A percentile compares a stretch with the other conserved stretches of the same genome.
Evolutionary conservation across 2,113 vertebrate species (phyloP).

Genomic region (Leptobrachium ailaonicum): DNA sequence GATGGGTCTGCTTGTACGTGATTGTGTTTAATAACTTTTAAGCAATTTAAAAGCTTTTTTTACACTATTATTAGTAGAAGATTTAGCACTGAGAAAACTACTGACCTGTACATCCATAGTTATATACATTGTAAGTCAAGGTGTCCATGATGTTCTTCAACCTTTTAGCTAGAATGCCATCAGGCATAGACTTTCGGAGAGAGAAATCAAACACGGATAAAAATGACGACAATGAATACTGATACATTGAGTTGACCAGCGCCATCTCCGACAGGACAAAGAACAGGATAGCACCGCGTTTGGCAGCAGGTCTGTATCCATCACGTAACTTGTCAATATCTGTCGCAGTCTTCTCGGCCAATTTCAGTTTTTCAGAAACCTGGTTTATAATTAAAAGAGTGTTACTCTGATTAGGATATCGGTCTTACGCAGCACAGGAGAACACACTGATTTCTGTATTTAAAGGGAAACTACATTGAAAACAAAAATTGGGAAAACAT

Average conservation of each 20-base stretch:
- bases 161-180: slow-evolving; percentile 72
- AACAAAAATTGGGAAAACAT: too few species aligned
- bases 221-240: slow-evolving; percentile 89
- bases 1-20: too few species aligned
- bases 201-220: slow-evolving; percentile 86
- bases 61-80: too few species aligned
- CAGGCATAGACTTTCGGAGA: slow-evolving; percentile 81
- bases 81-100: not conserved
- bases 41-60: too few species aligned
- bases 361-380: slow-evolving; percentile 88
- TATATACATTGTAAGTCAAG: slow-evolving; percentile 85
- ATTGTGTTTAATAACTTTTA: too few species aligned
- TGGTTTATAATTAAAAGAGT: slow-evolving; percentile 53
- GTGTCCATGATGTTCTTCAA: slow-evolving; percentile 85
- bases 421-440: too few species aligned
- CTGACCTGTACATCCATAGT: slow-evolving; percentile 91
- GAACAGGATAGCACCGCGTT: slow-evolving; percentile 87
- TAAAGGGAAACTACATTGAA: too few species aligned
- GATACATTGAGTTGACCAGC: slow-evolving; percentile 92
- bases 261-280: slow-evolving; percentile 95
- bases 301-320: slow-evolving; percentile 89
- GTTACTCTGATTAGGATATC: not conserved
- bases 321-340: slow-evolving; percentile 89
- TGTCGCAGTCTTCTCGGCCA: slow-evolving; percentile 77
- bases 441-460: too few species aligned